A percentile compares a stretch with the other conserved stretches of the same genome.
Evolutionary conservation across 2,888 invertebrate genomes (phyloP).

Genomic region (Caenorhabditis sp.): DNA sequence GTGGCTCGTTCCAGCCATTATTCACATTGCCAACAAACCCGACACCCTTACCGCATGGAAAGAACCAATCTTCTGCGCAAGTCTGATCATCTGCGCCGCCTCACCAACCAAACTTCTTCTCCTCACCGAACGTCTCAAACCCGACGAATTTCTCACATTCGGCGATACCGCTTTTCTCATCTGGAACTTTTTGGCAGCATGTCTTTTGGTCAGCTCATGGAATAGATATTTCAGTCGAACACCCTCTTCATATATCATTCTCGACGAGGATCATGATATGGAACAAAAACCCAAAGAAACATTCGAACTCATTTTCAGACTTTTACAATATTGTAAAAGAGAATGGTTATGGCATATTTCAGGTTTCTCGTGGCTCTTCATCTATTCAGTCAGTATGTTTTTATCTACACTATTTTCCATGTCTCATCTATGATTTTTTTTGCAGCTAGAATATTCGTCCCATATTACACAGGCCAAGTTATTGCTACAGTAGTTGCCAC

Average conservation of each 20-base stretch:
- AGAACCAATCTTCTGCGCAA: constrained; percentile 50
- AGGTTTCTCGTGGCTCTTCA: constrained; percentile 69
- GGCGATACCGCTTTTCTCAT: constrained; percentile 61
- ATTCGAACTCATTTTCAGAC: constrained; percentile 62
- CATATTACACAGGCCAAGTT: constrained; percentile 71
- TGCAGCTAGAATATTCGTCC: constrained; percentile 71
- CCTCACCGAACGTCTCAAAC: constrained; percentile 51
- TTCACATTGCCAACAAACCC: constrained; percentile 35
- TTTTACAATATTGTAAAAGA: constrained; percentile 66
- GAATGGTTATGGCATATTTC: constrained; percentile 70
- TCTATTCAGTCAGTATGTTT: constrained; percentile 66
- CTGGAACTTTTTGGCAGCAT: constrained; percentile 59
- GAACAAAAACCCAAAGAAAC: constrained; percentile 53
- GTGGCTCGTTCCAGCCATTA: constrained; percentile 45
- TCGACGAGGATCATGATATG: constrained; percentile 47
- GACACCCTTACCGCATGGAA: constrained; percentile 32
- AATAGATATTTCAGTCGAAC: constrained; percentile 46
- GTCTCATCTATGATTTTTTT: too few relatives aligned
- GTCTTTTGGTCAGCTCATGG: constrained; percentile 55
- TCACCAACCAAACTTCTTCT: constrained; percentile 59
- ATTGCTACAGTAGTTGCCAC: constrained; percentile 72
- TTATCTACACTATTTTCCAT: too few relatives aligned
- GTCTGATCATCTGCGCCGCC: constrained; percentile 50
- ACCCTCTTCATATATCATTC: constrained; percentile 47
- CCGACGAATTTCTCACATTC: constrained; percentile 40